These are phyloP conservation scores for Carettochelys insculpta DNA, from an alignment of 2,113 vertebrate species.

Conservation along the genomic window DNA sequence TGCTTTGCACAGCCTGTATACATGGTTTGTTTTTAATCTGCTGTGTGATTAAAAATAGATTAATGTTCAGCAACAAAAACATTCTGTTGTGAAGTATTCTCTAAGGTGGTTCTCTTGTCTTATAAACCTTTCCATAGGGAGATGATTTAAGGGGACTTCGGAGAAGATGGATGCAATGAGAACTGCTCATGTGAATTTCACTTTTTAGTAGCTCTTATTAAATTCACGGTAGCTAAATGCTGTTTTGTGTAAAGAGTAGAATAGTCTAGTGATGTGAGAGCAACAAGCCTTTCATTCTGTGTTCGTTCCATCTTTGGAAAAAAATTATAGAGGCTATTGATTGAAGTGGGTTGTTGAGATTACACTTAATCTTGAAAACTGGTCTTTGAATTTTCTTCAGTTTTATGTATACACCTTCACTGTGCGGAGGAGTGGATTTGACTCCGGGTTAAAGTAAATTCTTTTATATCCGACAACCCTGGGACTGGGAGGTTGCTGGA, in stretches of 20 bases:
- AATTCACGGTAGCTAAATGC: slow-evolving; percentile 53
- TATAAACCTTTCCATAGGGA: slow-evolving; percentile 55
- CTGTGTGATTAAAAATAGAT: slow-evolving; percentile 68
- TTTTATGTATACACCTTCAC: not conserved
- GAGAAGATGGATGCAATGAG: slow-evolving; percentile 40
- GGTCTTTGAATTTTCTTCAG: not conserved
- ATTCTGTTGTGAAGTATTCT: slow-evolving; percentile 71
- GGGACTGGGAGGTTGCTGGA: too few relatives aligned
- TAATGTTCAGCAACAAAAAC: slow-evolving; percentile 69
- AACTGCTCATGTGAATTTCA: slow-evolving; percentile 61
- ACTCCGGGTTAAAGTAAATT: too few relatives aligned
- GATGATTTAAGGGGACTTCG: slow-evolving; percentile 58
- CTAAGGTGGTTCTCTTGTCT: slow-evolving; percentile 62
- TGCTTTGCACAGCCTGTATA: slow-evolving; percentile 44
- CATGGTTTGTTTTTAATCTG: slow-evolving; percentile 66
- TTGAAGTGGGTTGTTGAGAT: not conserved
- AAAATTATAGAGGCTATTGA: not conserved
- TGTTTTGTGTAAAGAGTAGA: slow-evolving; percentile 42
- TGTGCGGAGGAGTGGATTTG: accelerated
- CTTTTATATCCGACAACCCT: too few relatives aligned
- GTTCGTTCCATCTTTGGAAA: not conserved
- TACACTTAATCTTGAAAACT: not conserved
- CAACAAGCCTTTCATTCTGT: not conserved
- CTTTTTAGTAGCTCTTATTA: slow-evolving; percentile 67
- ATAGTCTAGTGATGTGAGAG: not conserved